Percentiles rank a stretch among this genome's conserved stretches.
Evolutionary conservation across 2,113 vertebrate species (phyloP).

Genomic region (Nestor notabilis): DNA sequence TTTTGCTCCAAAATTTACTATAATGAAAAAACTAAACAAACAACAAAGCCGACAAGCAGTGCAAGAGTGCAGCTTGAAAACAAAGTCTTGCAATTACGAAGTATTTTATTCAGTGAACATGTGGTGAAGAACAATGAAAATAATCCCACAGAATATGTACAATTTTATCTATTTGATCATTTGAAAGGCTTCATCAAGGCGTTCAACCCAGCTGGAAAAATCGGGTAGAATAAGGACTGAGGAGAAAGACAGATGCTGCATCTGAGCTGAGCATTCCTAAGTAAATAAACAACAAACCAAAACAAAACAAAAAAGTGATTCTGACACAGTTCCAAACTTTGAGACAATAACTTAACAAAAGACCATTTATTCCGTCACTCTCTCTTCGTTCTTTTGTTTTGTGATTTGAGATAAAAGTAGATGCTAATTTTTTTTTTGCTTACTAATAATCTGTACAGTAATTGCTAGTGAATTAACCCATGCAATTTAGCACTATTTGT

Average conservation of each 20-base stretch:
- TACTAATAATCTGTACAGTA: conserved; percentile 63
- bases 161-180: conserved; percentile 67
- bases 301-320: conserved; percentile 45
- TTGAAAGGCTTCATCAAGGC: conserved; percentile 73
- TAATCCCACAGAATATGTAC: conserved; percentile 59
- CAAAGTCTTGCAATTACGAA: conserved; percentile 36
- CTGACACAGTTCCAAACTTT: conserved; percentile 72
- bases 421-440: conserved; percentile 64
- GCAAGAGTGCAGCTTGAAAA: conserved; percentile 29
- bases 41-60: not conserved
- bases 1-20: not conserved
- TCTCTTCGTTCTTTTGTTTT: conserved; percentile 27
- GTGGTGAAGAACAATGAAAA: conserved; percentile 70
- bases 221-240: not conserved
- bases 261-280: conserved; percentile 48
- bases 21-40: conserved; percentile 38
- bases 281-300: conserved; percentile 70
- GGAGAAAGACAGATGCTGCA: conserved; percentile 70
- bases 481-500: conserved; percentile 58
- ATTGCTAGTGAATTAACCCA: conserved; percentile 57
- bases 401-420: conserved; percentile 57
- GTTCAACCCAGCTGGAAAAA: conserved; percentile 61
- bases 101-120: conserved; percentile 54
- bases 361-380: conserved; percentile 53
- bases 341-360: conserved; percentile 68